phyloP scores from a whole-genome alignment of 2,113 vertebrate genomes.

The Lutjanus erythropterus region DNA sequence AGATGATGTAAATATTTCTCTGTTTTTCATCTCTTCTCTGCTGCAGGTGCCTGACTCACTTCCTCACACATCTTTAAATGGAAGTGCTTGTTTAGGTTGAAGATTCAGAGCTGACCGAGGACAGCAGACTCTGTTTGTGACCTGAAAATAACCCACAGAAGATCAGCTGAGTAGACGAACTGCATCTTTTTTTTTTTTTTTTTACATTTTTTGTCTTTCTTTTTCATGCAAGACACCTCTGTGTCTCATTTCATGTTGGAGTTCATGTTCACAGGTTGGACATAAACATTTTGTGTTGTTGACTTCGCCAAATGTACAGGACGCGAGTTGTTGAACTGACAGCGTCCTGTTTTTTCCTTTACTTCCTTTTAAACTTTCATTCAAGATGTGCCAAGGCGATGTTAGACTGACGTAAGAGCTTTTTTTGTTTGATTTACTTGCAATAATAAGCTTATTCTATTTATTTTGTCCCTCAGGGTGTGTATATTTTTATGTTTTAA shows the following conservation, averaged over 20 bases:
- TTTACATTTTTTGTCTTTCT: neutral
- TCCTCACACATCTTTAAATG: conserved; percentile 10
- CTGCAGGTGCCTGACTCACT: conserved; percentile 64
- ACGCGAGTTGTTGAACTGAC: conserved; percentile 31
- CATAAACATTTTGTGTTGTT: conserved; percentile 42
- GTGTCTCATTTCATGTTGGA: conserved; percentile 12
- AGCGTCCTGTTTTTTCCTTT: conserved; percentile 38
- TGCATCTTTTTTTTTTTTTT: conserved; percentile 9
- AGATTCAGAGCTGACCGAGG: neutral
- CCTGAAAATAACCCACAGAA: neutral
- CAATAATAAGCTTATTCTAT: neutral
- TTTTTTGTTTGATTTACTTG: neutral
- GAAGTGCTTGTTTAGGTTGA: conserved; percentile 24
- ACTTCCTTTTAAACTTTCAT: conserved; percentile 17
- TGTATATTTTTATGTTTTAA: neutral
- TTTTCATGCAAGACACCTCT: conserved; percentile 7
- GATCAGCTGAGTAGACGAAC: neutral
- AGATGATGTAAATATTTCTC: conserved; percentile 2
- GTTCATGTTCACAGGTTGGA: conserved; percentile 33
- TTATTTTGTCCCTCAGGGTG: neutral
- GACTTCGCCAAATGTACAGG: conserved; percentile 44
- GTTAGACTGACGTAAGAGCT: conserved; percentile 6
- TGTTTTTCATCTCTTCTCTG: conserved; percentile 2
- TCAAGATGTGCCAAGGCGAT: conserved; percentile 66
- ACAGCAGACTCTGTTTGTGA: neutral